These are phyloP conservation scores for Cynocephalus volans DNA, from an alignment of 2,113 vertebrate genomes.

Conservation along the genomic window DNA sequence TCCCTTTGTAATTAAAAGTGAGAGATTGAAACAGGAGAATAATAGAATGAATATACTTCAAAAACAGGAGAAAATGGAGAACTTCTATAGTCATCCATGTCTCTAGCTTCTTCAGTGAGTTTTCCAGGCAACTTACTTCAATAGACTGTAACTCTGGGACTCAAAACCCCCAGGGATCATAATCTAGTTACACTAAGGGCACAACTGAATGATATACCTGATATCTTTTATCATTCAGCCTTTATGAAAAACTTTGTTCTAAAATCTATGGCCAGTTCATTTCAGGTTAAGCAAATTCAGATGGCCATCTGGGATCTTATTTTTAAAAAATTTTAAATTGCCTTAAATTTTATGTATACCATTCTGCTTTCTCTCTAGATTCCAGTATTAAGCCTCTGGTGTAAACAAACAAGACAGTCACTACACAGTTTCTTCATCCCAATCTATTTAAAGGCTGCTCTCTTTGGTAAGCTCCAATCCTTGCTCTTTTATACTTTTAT, in stretches of 20 bases:
- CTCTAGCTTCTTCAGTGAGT: not conserved
- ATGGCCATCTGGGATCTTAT: not conserved
- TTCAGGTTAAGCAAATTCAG: conserved; percentile 42
- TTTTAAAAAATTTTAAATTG: not conserved
- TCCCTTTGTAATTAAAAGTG: conserved; percentile 14
- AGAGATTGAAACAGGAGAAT: not conserved
- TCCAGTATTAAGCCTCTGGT: not conserved
- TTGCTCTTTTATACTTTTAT: not conserved
- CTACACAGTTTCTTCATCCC: not conserved
- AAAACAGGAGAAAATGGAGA: not conserved
- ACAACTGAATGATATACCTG: not conserved
- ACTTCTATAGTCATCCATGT: not conserved
- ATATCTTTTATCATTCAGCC: conserved; percentile 13
- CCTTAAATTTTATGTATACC: not conserved
- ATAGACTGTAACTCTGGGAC: not conserved
- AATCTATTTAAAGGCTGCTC: not conserved
- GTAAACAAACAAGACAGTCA: not conserved
- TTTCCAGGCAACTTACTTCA: not conserved
- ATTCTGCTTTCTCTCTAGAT: conserved; percentile 37
- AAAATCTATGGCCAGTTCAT: not conserved
- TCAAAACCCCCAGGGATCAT: not conserved
- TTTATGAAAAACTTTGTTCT: conserved; percentile 28
- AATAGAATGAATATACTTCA: not conserved
- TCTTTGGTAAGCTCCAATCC: not conserved
- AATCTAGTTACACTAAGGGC: not conserved